A percentile compares a stretch with the other conserved stretches of the same genome.
Conservation (phyloP, 2,888 invertebrate species). For the Leptura quadrifasciata region DNA sequence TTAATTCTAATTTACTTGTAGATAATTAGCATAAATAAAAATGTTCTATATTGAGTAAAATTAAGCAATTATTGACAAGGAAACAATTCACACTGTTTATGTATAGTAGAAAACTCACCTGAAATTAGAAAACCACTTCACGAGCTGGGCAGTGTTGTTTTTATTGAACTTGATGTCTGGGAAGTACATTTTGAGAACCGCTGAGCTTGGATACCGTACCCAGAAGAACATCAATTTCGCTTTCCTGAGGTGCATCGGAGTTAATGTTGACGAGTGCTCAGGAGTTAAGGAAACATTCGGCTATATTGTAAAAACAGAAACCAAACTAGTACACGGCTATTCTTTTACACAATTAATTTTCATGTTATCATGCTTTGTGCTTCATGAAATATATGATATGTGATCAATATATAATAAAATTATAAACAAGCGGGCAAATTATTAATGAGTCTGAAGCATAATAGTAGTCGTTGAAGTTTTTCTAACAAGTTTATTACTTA, state of each 20-base stretch:
- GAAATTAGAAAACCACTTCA: conserved; percentile 99
- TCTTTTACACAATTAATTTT: background rate
- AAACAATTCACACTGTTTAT: no score
- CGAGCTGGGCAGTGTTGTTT: conserved; percentile 99
- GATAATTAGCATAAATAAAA: no score
- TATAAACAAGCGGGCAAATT: conserved; percentile 47
- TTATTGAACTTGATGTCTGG: conserved; percentile 99
- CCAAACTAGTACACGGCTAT: conserved; percentile 16
- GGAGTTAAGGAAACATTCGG: conserved; percentile 85
- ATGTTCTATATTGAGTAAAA: no score
- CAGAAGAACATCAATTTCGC: conserved; percentile 99
- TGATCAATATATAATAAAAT: conserved; percentile 39
- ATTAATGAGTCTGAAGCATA: conserved; percentile 51
- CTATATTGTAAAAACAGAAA: conserved; percentile 61
- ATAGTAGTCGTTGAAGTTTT: conserved; percentile 47
- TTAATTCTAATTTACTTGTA: no score
- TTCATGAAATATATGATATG: background rate
- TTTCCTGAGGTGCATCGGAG: conserved; percentile 99
- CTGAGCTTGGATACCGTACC: conserved; percentile 99
- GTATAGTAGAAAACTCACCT: conserved; percentile 82
- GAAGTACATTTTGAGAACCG: conserved; percentile 99
- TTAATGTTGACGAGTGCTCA: conserved; percentile 95
- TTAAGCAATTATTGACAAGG: no score
- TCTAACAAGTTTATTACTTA: conserved; percentile 57
- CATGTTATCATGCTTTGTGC: background rate